Evolutionary conservation across 2,888 invertebrate species (phyloP), one percentile per base, ranked within the genome.

Genomic region (Suillia variegata): DNA sequence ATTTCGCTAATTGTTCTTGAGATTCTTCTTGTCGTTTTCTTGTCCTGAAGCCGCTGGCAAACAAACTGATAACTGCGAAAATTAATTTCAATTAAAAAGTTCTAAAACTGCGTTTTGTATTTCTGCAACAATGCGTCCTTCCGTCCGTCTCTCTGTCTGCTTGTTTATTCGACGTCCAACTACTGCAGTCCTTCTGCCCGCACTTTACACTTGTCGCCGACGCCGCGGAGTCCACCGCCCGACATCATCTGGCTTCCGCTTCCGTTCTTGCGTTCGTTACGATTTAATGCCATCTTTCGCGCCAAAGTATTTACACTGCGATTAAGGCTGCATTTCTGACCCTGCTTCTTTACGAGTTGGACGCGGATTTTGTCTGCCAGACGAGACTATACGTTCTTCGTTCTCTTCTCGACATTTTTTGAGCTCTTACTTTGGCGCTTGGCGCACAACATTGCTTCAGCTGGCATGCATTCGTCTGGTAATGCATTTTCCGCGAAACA

Each of bases 41-140:
- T 54, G 42, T 45, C n/a, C n/a, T n/a, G n/a, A n/a, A 24, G 24
- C 54, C 45, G 22, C 26, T 53, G 52, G 34, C 52, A 53, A 18
- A 53, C 34, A 34, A 53, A 53, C 45, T 42, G 45, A 22, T 54
- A 42, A 45, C 54, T 38, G 45, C 26, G 54, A 45, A 45, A 54
- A 54, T 54, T 54, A 54, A 54, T 54, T 54, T 54, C 54, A 54
- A 54, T 54, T 54, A 54, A 54, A 54, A 54, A 54, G 54, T 54
- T 54, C 26, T 24, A n/a, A 54, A 54, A 54, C 45, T 54, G 54
- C 45, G 26, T 54, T 54, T 42, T 38, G 42, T 38, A 1, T 54
- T 45, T 50, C 45, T 45, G 45, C 20, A 17, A 45, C 45, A 18
- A 18, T 45, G 45, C 20, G 18, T 45, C n/a, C 26, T 4, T 5